Base-by-base conservation (phyloP, 1,140 invertebrate genomes). In the Thalassaphorura encarpata region DNA sequence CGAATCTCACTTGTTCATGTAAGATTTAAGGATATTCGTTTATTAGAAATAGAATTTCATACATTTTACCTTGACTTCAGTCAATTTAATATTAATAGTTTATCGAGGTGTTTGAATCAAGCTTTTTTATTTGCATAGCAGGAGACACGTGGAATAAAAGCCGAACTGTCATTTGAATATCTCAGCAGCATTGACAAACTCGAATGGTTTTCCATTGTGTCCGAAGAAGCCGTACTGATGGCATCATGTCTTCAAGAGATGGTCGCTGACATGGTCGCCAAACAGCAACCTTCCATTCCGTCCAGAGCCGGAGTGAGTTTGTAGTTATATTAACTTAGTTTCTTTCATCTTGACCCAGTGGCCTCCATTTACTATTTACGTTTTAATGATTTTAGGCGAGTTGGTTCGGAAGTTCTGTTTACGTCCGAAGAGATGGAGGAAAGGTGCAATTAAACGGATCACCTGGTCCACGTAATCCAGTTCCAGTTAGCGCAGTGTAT, bases 81-180 rank as follows among this genome's bases (percentile, higher is more conserved):
- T 21, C n/a, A 24, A 57, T 29, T 46, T 23, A 15, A 21, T n/a
- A 19, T 58, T 19, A 21, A 24, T 18, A 31, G 2, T 36, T 31
- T 18, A 18, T 40, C 23, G 52, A 26, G 19, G 39, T 39, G 29
- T 52, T 45, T 52, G 21, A 16, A 16, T 29, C 11, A 21, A 6
- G 19, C 8, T n/a, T n/a, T n/a, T n/a, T n/a, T n/a, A n/a, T n/a
- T 16, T 39, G 15, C 3, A 52, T 28, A 6, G 15, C 18, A 62
- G 58, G 62, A 59, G 46, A 21, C 31, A 11, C 63, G 56, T 52
- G 52, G 63, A 28, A 56, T 49, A 31, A 50, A 56, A 62, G 52
- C 66, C 57, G 89, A 97, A 71, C 71, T 97, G 16, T 90, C 91
- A 0, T 96, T 97, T 75, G 93, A 97, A 75, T 97, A 97, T 77